These are phyloP conservation scores for Doryteuthis pealeii DNA, from an alignment of 1,140 invertebrate species.

Conservation along the genomic window DNA sequence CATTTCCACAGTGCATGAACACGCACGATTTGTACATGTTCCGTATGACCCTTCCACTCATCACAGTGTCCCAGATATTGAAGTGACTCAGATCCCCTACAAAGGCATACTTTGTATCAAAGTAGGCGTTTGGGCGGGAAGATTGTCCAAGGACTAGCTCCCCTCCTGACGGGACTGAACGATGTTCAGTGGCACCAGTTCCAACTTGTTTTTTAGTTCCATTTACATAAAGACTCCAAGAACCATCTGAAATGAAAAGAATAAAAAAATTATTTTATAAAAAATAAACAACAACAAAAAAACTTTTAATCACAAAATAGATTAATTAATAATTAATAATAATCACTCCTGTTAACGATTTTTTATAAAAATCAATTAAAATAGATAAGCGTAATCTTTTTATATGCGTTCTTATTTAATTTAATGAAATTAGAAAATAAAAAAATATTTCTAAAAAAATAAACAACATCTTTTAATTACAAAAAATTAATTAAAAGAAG, in stretches of 20 bases:
- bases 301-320: too few relatives aligned
- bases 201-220: constrained; percentile 22
- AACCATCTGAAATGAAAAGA: constrained; percentile 35
- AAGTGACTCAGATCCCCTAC: constrained; percentile 55
- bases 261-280: background rate
- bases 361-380: too few relatives aligned
- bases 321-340: too few relatives aligned
- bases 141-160: constrained; percentile 56
- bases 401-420: too few relatives aligned
- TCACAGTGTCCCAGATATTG: constrained; percentile 56
- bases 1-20: constrained; percentile 57
- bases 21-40: constrained; percentile 47
- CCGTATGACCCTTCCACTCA: constrained; percentile 34
- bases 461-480: too few relatives aligned
- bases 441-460: too few relatives aligned
- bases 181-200: constrained; percentile 8
- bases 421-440: too few relatives aligned
- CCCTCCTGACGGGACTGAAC: constrained; percentile 41
- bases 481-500: too few relatives aligned
- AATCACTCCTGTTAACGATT: too few relatives aligned
- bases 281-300: too few relatives aligned
- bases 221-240: constrained; percentile 46
- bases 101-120: constrained; percentile 40
- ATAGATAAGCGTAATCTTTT: too few relatives aligned
- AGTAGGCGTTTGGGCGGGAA: constrained; percentile 30